Base-by-base conservation (phyloP, 2,113 vertebrate species). In the Tupaia tana region DNA sequence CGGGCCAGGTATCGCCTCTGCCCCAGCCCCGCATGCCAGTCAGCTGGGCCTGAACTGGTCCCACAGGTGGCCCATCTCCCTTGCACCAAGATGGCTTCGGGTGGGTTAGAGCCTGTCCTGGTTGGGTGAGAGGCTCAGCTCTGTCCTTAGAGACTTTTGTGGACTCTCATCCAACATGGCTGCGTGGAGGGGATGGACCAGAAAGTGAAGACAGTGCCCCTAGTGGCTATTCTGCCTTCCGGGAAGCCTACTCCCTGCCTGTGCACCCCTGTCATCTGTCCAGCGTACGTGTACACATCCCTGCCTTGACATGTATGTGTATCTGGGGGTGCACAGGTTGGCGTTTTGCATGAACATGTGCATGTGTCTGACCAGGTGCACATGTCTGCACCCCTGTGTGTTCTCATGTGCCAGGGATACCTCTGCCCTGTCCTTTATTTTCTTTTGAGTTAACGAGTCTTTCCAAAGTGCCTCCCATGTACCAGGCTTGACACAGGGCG, bases 251-350 rank as follows among this genome's bases (percentile, higher is more conserved):
- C 7, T 71, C 5, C 85, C 43, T 1, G 2, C 25, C 3, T 58
- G 25, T 34, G 7, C 52, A 11, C 73, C 66, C 9, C 0, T 15
- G 43, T 52, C 9, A 3, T 27, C n/a, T 58, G 71, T 71, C n/a
- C 88, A 31, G 54, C 3, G 20, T 11, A 6, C 6, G 31, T 78
- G 73, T 2, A 3, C 3, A 5, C 11, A 4, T 64, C 22, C 83
- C 15, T 31, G 1, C 0, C 0, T 73, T 11, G 1, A 3, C 0
- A 0, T 4, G 71, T 31, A n/a, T n/a, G 10, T n/a, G 56, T 14
- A 43, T 59, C 73, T 14, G 64, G n/a, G 79, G 10, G 0, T 14
- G 9, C 9, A 12, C 1, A 0, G 4, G 2, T 1, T 10, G 34
- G 52, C 56, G 43, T 24, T 71, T 54, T 58, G 34, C 25, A 0